Conservation (phyloP, 1,140 invertebrate genomes). For the Matsumurasca onukii region DNA sequence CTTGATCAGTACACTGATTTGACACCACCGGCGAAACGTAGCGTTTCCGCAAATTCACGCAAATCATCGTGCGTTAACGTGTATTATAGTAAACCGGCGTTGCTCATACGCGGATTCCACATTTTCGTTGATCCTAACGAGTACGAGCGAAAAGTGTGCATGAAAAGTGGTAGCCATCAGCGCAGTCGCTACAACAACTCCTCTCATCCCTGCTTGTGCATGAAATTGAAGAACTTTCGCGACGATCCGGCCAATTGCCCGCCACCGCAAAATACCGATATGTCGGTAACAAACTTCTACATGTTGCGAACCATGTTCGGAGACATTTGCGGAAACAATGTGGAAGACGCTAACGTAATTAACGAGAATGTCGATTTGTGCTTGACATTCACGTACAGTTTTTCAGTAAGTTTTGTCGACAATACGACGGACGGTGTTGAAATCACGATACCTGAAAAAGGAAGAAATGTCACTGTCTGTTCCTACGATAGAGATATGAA, state of each 20-base stretch:
- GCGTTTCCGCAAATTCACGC: constrained; percentile 11
- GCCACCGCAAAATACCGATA: background rate
- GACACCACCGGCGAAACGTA: constrained; percentile 6
- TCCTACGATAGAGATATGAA: background rate
- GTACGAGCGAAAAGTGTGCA: too few species aligned
- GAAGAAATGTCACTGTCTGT: background rate
- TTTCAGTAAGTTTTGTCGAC: constrained; percentile 2
- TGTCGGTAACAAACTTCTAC: background rate
- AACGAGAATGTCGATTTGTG: constrained; percentile 1
- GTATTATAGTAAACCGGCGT: background rate
- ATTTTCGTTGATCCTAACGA: constrained; percentile 10
- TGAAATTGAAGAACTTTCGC: background rate
- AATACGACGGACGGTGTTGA: background rate
- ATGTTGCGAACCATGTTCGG: constrained; percentile 3
- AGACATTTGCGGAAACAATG: constrained; percentile 1
- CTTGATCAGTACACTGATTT: constrained; percentile 5
- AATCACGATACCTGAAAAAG: background rate
- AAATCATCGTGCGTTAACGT: constrained; percentile 11
- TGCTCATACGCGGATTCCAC: background rate
- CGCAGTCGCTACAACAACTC: too few species aligned
- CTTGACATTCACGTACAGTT: constrained; percentile 5
- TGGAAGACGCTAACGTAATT: constrained; percentile 7
- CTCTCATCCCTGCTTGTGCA: too few species aligned
- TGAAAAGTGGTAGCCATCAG: too few species aligned
- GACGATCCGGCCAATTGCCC: background rate